Conservation (phyloP, 2,888 invertebrate species). For the Acronicta alni region DNA sequence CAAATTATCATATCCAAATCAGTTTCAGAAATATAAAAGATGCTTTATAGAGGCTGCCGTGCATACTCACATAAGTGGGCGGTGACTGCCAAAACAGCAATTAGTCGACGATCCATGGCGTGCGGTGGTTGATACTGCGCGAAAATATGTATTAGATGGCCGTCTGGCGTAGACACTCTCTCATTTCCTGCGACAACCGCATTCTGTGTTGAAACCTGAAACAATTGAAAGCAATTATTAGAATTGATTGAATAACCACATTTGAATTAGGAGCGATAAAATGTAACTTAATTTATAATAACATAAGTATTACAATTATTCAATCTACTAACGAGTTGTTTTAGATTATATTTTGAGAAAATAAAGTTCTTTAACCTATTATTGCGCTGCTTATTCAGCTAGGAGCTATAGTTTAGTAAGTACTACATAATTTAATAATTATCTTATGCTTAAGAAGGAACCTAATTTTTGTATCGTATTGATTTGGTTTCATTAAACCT, state of each 20-base stretch:
- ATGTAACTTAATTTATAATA: not conserved
- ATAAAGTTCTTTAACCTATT: slow-evolving; percentile 15
- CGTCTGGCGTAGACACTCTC: slow-evolving; percentile 50
- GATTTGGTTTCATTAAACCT: not conserved
- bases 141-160: slow-evolving; percentile 62
- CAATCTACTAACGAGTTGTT: too few relatives aligned
- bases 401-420: slow-evolving; percentile 17
- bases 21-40: not conserved
- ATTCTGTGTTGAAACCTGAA: slow-evolving; percentile 63
- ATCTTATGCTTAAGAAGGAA: not conserved
- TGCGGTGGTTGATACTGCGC: slow-evolving; percentile 33
- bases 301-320: too few relatives aligned
- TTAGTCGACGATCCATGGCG: slow-evolving; percentile 75
- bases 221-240: slow-evolving; percentile 44
- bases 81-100: slow-evolving; percentile 72
- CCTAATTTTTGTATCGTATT: not conserved
- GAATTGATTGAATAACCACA: not conserved
- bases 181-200: slow-evolving; percentile 64
- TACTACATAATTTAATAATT: not conserved
- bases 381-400: slow-evolving; percentile 32
- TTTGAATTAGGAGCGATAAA: not conserved
- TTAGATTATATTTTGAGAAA: too few relatives aligned
- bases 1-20: too few relatives aligned
- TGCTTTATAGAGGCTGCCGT: slow-evolving; percentile 11
- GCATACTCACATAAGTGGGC: slow-evolving; percentile 78